Evolutionary conservation across 92 coral and sea anemone species (phyloP), one percentile per base, ranked within the genome.

Genomic region (Hydrozoanthus gracilis): DNA sequence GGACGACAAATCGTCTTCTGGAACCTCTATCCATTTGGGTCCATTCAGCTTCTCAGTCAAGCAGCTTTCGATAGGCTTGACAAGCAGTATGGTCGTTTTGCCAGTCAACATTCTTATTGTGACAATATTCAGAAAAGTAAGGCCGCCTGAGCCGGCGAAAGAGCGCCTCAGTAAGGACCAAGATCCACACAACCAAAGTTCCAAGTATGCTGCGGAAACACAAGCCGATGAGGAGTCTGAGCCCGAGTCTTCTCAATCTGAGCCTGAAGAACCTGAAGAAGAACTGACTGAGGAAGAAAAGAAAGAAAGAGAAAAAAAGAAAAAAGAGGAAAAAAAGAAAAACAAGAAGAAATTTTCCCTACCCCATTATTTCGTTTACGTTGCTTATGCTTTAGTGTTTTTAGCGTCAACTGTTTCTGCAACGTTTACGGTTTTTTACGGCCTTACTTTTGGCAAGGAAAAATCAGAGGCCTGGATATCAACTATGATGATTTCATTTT

Each of bases 401-500:
- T 0, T 96, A n/a, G 91, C 96, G 3, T 90, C 95, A 3, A 88
- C 97, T 2, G 98, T 90, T 5, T 95, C 98, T 1, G 99, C 94
- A n/a, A 92, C 96, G 4, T 96, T 96, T 58, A 95, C 99, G 1
- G 88, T 96, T 4, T 96, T 96, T 64, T 96, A 96, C 72, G 99
- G 99, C 20, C 87, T 96, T 68, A 96, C 99, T 2, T 96, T 96
- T 78, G 99, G 99, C 15, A 96, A 95, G 51, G 98, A 93, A 16
- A 96, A 96, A 27, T 95, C 99, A 3, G 99, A 88, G 77, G 96
- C 93, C 4, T 96, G 99, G 99, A 86, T 96, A 4, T 95, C 99
- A 0, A 83, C 96, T n/a, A 96, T 96, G 98, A 96, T 96, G 98
- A 91, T 96, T 4, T 96, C 99, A 14, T 96, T 96, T 78, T 96